Evolutionary conservation across 2,797 vertebrate species (phyloP), one percentile per base, ranked within the genome.

Genomic region (Falco novaeseelandiae): DNA sequence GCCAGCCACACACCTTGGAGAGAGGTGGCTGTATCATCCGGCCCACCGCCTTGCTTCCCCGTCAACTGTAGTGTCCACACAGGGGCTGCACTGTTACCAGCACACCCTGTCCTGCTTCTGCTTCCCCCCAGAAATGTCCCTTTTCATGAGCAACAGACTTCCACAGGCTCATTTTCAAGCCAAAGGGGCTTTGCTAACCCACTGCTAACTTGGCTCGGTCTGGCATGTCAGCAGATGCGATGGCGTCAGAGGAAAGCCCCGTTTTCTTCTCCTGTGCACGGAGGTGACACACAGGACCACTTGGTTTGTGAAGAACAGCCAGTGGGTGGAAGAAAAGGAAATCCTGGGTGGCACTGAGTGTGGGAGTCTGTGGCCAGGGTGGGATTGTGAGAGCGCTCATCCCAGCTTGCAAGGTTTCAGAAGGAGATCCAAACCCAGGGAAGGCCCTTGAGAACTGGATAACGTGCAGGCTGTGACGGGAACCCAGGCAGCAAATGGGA

Each of bases 401-500:
- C 70, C 44, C 86, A 29, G 61, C 32, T 80, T 23, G 27, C 34
- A 19, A 59, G 61, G 30, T 54, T 51, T 57, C 67, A 42, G 71
- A 62, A 88, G 58, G 54, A 79, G 70, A 93, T 94, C 88, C 93
- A 92, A 94, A 94, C 48, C 63, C 69, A 69, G 57, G 63, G 34
- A 83, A 77, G 44, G 74, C 74, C 83, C 70, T 89, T 52, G 81
- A 89, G 86, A 70, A 40, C 87, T 21, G 90, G 74, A 21, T 58
- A 59, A 52, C 32, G 36, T 1, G 8, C 1, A 0, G 46, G 2
- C 55, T 46, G 36, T 36, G 87, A 54, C 94, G 78, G 89, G 85
- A 86, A 78, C 40, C 23, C 32, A 58, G 88, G 66, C 57, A 94
- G 46, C 20, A 30, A 87, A 48, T 0, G 36, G 86, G 61, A 91